phyloP scores from a whole-genome alignment of 2,797 vertebrate genomes.

The Sebastes matsubarae region DNA sequence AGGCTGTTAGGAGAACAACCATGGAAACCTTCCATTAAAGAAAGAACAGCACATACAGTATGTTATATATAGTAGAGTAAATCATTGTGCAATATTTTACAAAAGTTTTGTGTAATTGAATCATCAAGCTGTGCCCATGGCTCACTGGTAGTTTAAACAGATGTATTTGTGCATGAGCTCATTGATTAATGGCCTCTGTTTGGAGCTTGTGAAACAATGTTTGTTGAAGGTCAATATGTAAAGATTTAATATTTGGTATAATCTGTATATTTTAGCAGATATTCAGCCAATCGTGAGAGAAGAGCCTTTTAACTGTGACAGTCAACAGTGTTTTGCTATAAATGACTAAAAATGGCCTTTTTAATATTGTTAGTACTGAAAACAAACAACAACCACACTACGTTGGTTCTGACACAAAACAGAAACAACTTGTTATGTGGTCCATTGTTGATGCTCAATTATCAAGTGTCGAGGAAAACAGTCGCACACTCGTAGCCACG shows the following conservation, averaged over 20 bases:
- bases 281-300: background rate
- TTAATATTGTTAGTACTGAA: background rate
- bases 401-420: background rate
- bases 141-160: conserved; percentile 13
- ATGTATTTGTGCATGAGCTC: background rate
- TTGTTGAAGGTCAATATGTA: background rate
- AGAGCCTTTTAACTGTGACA: background rate
- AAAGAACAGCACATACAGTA: background rate
- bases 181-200: background rate
- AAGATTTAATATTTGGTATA: background rate
- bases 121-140: background rate
- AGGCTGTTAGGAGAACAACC: background rate
- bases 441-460: background rate
- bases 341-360: background rate
- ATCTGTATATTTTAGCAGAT: conserved; percentile 5
- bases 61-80: background rate
- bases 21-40: background rate
- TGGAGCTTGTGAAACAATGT: background rate
- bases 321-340: background rate
- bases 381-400: background rate
- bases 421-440: background rate
- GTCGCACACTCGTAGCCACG: no score
- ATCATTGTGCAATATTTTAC: background rate
- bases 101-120: background rate
- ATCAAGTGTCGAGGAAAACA: background rate